These are phyloP conservation scores for Ianthella basta DNA, from an alignment of 37 sponge, comb jelly and placozoan genomes.

Conservation along the genomic window DNA sequence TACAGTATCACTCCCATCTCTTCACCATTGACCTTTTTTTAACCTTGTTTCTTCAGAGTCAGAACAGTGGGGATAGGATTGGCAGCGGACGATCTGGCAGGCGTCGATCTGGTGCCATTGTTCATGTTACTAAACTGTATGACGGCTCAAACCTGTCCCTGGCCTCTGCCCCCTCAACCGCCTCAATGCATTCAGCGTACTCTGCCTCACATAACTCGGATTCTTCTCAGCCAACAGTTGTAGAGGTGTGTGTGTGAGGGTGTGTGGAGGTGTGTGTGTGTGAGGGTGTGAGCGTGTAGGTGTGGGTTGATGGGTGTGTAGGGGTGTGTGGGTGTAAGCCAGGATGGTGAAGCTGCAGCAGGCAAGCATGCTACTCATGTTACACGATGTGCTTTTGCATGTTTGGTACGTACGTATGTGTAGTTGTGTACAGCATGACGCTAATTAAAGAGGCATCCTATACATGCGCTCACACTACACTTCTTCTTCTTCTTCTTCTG, in stretches of 20 bases:
- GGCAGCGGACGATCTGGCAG: background rate
- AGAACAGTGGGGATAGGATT: too few relatives aligned
- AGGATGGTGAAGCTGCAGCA: conserved; percentile 69
- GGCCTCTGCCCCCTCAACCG: background rate
- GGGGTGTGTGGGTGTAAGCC: conserved; percentile 16
- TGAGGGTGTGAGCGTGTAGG: conserved; percentile 26
- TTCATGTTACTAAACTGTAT: background rate
- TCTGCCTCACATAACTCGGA: conserved; percentile 68
- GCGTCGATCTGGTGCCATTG: background rate
- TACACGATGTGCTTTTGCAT: conserved; percentile 92
- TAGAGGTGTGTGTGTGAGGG: conserved; percentile 15
- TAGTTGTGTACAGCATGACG: background rate
- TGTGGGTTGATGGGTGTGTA: conserved; percentile 21
- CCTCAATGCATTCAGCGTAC: background rate
- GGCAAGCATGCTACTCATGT: too few relatives aligned
- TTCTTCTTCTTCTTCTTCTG: too few relatives aligned
- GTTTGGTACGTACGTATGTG: conserved; percentile 81
- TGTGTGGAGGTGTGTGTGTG: background rate
- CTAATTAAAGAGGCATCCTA: too few relatives aligned
- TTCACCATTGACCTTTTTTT: too few relatives aligned
- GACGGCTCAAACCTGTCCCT: conserved; percentile 23
- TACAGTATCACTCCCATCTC: too few relatives aligned
- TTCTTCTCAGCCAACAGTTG: conserved; percentile 64
- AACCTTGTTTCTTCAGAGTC: too few relatives aligned
- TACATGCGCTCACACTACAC: too few relatives aligned